phyloP scores from a whole-genome alignment of 2,888 invertebrate species.

The Apamea sordens region DNA sequence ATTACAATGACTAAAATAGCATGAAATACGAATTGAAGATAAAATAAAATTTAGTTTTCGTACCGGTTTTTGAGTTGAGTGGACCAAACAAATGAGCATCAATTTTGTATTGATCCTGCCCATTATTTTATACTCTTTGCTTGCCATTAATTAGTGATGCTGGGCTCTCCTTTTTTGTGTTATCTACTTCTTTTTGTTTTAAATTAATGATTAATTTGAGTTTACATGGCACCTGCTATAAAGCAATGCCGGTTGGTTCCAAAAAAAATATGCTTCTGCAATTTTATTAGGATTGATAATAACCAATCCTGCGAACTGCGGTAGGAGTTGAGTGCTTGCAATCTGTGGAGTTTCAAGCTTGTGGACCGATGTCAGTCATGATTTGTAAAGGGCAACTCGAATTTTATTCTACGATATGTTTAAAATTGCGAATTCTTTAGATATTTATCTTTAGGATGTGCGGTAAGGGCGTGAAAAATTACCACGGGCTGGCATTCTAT shows the following conservation, averaged over 20 bases:
- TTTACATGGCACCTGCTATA: neutral
- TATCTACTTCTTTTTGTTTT: neutral
- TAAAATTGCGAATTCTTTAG: neutral
- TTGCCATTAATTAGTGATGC: neutral
- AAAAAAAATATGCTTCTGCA: too few relatives aligned
- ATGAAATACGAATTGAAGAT: constrained; percentile 66
- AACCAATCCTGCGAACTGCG: too few relatives aligned
- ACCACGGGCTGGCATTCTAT: neutral
- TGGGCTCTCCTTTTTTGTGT: neutral
- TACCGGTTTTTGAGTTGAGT: constrained; percentile 1
- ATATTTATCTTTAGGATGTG: neutral
- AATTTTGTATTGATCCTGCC: neutral
- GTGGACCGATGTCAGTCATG: constrained; percentile 28
- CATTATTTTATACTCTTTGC: constrained; percentile 1
- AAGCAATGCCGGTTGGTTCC: too few relatives aligned
- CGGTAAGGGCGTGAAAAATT: neutral
- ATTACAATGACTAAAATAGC: constrained; percentile 74
- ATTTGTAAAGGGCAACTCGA: neutral
- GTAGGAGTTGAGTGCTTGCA: neutral
- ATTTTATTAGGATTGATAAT: too few relatives aligned
- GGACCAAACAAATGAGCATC: neutral
- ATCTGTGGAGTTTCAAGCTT: neutral
- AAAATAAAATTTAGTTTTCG: constrained; percentile 38
- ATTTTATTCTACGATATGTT: neutral
- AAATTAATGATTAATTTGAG: neutral